Percentiles rank a stretch among this genome's conserved stretches.
phyloP scores from a whole-genome alignment of 1,140 invertebrate genomes.

The Luehdorfia chinensis region DNA sequence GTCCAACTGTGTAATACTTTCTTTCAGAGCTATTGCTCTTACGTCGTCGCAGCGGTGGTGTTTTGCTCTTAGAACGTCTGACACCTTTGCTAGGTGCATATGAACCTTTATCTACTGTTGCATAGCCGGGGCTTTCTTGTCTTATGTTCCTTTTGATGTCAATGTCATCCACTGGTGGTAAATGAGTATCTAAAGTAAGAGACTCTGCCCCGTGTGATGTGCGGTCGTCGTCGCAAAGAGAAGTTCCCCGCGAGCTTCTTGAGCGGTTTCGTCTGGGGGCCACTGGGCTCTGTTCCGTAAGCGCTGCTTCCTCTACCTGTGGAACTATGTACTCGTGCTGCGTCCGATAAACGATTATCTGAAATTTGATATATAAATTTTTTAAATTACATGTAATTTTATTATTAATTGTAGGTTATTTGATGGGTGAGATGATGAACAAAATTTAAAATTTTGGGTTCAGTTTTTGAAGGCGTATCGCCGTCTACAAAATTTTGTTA shows the following conservation, averaged over 20 bases:
- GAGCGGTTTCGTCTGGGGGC: constrained; percentile 73
- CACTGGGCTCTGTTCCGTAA: constrained; percentile 62
- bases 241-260: constrained; percentile 78
- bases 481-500: too few species aligned
- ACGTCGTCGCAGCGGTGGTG: constrained; percentile 52
- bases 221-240: constrained; percentile 81
- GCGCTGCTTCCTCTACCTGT: constrained; percentile 63
- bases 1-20: constrained; percentile 84
- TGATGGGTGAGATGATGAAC: too few species aligned
- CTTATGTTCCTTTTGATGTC: constrained; percentile 70
- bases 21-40: constrained; percentile 74
- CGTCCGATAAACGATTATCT: constrained; percentile 81
- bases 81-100: constrained; percentile 40
- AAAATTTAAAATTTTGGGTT: too few species aligned
- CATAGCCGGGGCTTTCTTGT: constrained; percentile 81
- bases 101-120: constrained; percentile 80
- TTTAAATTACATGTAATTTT: too few species aligned
- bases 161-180: constrained; percentile 48
- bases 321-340: constrained; percentile 81
- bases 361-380: constrained; percentile 27
- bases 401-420: too few species aligned
- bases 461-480: too few species aligned
- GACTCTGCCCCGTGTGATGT: constrained; percentile 85
- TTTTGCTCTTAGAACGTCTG: constrained; percentile 57
- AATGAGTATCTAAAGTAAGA: constrained; percentile 70